Conservation (phyloP, 2,113 vertebrate genomes). For the Trichomycterus rosablanca region DNA sequence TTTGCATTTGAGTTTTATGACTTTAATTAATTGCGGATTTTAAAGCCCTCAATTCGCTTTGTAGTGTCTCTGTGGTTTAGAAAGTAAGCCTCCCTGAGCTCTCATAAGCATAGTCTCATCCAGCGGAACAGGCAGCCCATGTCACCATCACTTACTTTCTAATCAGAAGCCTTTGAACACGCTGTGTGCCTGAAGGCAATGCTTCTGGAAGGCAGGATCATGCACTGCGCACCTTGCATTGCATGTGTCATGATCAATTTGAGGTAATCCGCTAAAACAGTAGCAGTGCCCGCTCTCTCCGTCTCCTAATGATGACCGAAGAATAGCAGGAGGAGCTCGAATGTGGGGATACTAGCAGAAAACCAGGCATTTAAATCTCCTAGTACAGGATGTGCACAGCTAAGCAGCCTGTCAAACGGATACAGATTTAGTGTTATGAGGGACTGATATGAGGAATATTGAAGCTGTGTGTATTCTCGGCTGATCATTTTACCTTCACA, state of each 20-base stretch:
- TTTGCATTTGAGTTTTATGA: constrained; percentile 7
- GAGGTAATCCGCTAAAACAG: constrained; percentile 27
- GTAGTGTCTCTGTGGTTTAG: constrained; percentile 4
- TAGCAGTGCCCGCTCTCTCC: constrained; percentile 18
- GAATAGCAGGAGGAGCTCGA: constrained; percentile 5
- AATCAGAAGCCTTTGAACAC: constrained; percentile 38
- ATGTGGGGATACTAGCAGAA: neutral
- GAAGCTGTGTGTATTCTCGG: too few relatives aligned
- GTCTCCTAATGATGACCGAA: constrained; percentile 22
- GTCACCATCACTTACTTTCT: constrained; percentile 35
- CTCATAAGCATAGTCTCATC: neutral
- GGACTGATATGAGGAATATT: too few relatives aligned
- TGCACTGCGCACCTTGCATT: constrained; percentile 20
- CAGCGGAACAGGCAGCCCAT: constrained; percentile 7
- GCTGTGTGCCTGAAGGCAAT: constrained; percentile 7
- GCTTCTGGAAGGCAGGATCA: constrained; percentile 18
- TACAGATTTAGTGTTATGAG: too few relatives aligned
- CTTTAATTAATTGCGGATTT: constrained; percentile 15
- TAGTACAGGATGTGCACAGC: neutral
- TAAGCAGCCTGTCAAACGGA: neutral
- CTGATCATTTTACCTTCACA: too few relatives aligned
- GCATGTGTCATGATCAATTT: constrained; percentile 31
- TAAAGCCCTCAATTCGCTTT: constrained; percentile 10
- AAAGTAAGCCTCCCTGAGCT: constrained; percentile 9
- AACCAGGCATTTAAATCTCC: neutral